Evolutionary conservation across 2,888 invertebrate species (phyloP).

Genomic region (Erebia aethiops): DNA sequence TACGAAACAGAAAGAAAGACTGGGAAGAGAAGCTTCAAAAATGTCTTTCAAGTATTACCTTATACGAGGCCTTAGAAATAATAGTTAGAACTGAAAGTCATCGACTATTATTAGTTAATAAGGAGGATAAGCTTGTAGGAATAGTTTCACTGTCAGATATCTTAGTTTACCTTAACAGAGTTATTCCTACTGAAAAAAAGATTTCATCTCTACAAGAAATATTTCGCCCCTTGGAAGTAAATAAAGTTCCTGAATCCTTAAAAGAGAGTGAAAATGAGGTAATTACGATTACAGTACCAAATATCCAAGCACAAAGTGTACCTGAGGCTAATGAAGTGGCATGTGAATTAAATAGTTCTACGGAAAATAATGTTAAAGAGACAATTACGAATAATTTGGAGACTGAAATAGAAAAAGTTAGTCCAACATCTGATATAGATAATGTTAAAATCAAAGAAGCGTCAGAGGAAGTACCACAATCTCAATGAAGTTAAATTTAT

Average conservation of each 20-base stretch:
- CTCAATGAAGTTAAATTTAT: conserved; percentile 43
- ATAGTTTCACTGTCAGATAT: conserved; percentile 79
- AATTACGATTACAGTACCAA: conserved; percentile 73
- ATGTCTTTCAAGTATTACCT: conserved; percentile 92
- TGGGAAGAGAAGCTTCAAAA: conserved; percentile 96
- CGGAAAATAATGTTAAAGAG: conserved; percentile 38
- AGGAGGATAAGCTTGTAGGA: conserved; percentile 75
- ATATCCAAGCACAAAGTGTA: conserved; percentile 54
- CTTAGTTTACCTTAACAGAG: conserved; percentile 79
- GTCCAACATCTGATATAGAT: conserved; percentile 48
- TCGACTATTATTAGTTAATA: conserved; percentile 80
- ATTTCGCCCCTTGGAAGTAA: conserved; percentile 76
- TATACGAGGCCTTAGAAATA: conserved; percentile 93
- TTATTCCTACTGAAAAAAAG: conserved; percentile 77
- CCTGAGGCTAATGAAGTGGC: conserved; percentile 55
- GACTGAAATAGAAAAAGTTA: conserved; percentile 48
- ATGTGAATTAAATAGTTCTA: conserved; percentile 44
- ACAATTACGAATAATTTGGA: conserved; percentile 40
- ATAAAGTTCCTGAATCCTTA: conserved; percentile 72
- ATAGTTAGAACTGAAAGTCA: conserved; percentile 94
- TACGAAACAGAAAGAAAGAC: conserved; percentile 93
- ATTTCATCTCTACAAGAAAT: conserved; percentile 78
- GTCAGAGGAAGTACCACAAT: conserved; percentile 44
- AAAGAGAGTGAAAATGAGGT: conserved; percentile 75
- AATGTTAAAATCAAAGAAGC: conserved; percentile 45